A percentile compares a stretch with the other conserved stretches of the same genome.
These are phyloP conservation scores for Sclerurus mexicanus DNA, from an alignment of 2,113 vertebrate genomes.

Conservation along the genomic window DNA sequence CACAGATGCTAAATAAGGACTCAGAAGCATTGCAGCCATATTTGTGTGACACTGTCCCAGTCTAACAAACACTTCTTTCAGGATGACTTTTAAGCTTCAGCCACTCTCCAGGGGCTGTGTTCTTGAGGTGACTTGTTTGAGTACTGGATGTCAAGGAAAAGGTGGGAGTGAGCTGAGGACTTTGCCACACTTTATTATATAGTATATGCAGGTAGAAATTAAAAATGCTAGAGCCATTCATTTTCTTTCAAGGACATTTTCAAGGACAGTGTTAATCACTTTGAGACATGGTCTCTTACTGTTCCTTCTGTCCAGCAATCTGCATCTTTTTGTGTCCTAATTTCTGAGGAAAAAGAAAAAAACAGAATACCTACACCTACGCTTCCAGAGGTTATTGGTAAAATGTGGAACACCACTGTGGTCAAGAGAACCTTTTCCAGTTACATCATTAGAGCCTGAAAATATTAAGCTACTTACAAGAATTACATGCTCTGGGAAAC, in stretches of 20 bases:
- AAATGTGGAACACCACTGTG: neutral
- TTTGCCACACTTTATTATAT: neutral
- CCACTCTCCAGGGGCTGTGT: neutral
- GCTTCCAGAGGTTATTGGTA: neutral
- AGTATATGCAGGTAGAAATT: neutral
- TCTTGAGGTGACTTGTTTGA: neutral
- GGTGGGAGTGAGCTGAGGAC: neutral
- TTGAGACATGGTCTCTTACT: neutral
- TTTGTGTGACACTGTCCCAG: neutral
- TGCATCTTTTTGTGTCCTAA: neutral
- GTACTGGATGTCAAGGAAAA: neutral
- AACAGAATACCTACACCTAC: neutral
- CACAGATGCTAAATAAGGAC: neutral
- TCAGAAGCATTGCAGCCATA: neutral
- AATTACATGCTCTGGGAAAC: neutral
- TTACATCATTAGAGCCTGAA: neutral
- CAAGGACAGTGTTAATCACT: conserved; percentile 4
- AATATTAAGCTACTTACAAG: neutral
- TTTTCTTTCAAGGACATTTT: conserved; percentile 28
- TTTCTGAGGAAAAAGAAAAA: neutral
- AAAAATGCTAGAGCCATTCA: neutral
- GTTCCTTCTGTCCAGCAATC: neutral
- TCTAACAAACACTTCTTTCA: neutral
- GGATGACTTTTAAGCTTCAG: neutral
- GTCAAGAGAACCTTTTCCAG: neutral